A percentile compares a stretch with the other conserved stretches of the same genome.
phyloP scores from a whole-genome alignment of 2,888 invertebrate genomes.

The Macrosoma leucophasiata region DNA sequence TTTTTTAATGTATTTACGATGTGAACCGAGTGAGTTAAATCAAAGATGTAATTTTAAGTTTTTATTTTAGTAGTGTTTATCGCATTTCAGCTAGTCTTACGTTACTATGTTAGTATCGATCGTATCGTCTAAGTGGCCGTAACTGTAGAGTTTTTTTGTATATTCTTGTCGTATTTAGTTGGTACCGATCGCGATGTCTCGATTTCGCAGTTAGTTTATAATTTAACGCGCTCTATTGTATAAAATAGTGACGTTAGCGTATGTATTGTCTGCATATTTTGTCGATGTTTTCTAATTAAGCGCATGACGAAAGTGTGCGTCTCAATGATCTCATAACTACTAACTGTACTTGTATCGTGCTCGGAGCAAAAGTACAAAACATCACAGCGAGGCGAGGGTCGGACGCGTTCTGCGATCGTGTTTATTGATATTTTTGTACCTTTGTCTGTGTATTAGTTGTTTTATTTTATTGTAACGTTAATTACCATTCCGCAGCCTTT shows the following conservation, averaged over 20 bases:
- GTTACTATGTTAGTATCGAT: slow-evolving; percentile 64
- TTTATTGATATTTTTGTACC: slow-evolving; percentile 66
- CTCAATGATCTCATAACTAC: slow-evolving; percentile 73
- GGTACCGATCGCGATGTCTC: slow-evolving; percentile 37
- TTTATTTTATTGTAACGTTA: slow-evolving; percentile 53
- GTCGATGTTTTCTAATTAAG: slow-evolving; percentile 67
- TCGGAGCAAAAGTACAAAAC: slow-evolving; percentile 71
- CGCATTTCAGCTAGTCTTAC: slow-evolving; percentile 75
- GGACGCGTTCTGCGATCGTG: slow-evolving; percentile 43
- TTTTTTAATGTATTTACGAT: slow-evolving; percentile 54
- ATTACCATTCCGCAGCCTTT: slow-evolving; percentile 60
- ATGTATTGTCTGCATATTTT: slow-evolving; percentile 68
- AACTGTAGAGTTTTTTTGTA: slow-evolving; percentile 63
- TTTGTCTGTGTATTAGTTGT: slow-evolving; percentile 65
- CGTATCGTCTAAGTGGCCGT: slow-evolving; percentile 57
- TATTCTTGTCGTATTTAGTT: slow-evolving; percentile 63
- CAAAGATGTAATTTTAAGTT: slow-evolving; percentile 74
- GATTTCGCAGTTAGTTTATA: slow-evolving; percentile 49
- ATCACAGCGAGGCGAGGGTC: slow-evolving; percentile 28
- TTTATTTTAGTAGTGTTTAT: slow-evolving; percentile 66
- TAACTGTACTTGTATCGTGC: slow-evolving; percentile 61
- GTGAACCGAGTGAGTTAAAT: slow-evolving; percentile 71
- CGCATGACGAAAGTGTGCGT: slow-evolving; percentile 59
- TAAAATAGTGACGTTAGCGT: slow-evolving; percentile 52
- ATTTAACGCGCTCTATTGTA: slow-evolving; percentile 49